A percentile compares a stretch with the other conserved stretches of the same genome.
Evolutionary conservation across 2,797 vertebrate species (phyloP).

Genomic region (Carapus acus): DNA sequence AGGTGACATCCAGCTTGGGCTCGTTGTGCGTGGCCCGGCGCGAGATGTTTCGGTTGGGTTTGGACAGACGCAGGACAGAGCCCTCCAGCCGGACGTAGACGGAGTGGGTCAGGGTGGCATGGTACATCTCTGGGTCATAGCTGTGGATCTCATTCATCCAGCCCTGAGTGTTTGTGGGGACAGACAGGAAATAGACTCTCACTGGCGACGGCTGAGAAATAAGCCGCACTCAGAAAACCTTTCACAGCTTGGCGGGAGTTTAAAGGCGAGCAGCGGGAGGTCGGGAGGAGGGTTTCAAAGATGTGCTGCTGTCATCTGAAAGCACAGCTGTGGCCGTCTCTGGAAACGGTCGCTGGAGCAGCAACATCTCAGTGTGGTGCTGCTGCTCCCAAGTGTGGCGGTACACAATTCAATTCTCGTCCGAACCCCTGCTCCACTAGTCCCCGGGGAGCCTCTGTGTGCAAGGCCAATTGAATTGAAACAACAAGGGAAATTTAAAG

Average conservation of each 20-base stretch:
- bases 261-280: conserved; percentile 12
- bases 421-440: conserved; percentile 26
- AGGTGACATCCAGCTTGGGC: conserved; percentile 87
- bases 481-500: conserved; percentile 19
- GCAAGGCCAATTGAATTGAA: conserved; percentile 31
- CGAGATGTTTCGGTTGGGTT: conserved; percentile 93
- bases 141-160: conserved; percentile 98
- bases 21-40: conserved; percentile 92
- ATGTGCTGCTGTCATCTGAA: conserved; percentile 7
- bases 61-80: conserved; percentile 88
- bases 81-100: conserved; percentile 92
- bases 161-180: conserved; percentile 67
- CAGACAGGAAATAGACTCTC: conserved; percentile 1
- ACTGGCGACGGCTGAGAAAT: background rate
- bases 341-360: conserved; percentile 4
- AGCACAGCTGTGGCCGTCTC: conserved; percentile 11
- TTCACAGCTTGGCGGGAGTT: conserved; percentile 9
- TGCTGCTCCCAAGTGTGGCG: conserved; percentile 12
- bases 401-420: conserved; percentile 25
- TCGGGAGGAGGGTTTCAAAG: too few species aligned
- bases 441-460: conserved; percentile 20
- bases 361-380: conserved; percentile 10
- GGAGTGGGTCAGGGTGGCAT: conserved; percentile 93
- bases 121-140: conserved; percentile 97
- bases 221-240: background rate